phyloP scores from a whole-genome alignment of 2,113 vertebrate species.

The Pseudopipra pipra region DNA sequence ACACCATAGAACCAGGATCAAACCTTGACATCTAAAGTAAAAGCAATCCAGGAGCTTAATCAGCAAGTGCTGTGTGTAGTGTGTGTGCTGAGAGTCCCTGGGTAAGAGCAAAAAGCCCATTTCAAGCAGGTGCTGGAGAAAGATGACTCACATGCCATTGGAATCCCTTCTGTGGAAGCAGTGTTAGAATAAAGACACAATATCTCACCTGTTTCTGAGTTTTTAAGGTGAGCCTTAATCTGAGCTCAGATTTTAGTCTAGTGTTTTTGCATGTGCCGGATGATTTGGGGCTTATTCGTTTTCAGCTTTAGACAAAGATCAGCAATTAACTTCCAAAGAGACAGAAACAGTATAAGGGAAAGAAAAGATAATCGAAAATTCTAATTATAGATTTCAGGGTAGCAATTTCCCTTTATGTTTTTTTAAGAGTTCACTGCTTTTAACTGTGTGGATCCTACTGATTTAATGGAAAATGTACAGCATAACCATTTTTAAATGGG shows the following conservation, averaged over 20 bases:
- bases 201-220: background rate
- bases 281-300: background rate
- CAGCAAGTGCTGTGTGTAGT: background rate
- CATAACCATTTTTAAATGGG: background rate
- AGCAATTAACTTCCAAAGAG: background rate
- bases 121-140: background rate
- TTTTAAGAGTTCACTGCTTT: background rate
- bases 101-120: background rate
- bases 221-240: background rate
- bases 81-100: background rate
- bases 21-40: conserved; percentile 31
- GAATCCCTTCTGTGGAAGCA: background rate
- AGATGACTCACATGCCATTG: background rate
- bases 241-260: background rate
- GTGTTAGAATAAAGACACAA: background rate
- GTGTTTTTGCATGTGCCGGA: background rate
- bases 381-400: background rate
- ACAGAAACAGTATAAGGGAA: background rate
- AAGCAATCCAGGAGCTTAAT: background rate
- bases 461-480: background rate
- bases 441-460: background rate
- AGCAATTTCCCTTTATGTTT: background rate
- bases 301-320: background rate
- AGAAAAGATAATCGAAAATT: background rate
- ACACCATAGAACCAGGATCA: conserved; percentile 54